Evolutionary conservation across 2,113 vertebrate genomes (phyloP).

Genomic region (Plectropomus leopardus): DNA sequence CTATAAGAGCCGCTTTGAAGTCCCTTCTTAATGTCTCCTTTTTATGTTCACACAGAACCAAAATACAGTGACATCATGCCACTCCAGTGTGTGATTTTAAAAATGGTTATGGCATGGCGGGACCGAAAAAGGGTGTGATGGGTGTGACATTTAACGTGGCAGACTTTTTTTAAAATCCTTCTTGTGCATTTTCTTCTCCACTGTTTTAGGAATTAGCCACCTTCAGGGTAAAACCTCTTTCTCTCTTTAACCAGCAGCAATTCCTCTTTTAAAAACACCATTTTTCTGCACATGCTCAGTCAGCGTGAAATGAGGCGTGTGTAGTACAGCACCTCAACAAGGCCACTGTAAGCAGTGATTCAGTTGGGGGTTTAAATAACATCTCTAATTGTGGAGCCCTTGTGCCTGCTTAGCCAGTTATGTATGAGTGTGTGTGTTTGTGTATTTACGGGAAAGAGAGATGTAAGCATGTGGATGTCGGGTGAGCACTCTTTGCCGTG

Average conservation of each 20-base stretch:
- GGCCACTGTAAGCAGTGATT: not conserved
- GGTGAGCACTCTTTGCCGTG: conserved; percentile 25
- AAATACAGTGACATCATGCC: too few species aligned
- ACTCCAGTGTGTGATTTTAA: too few species aligned
- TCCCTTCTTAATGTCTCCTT: too few species aligned
- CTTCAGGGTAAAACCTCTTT: not conserved
- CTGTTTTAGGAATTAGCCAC: not conserved
- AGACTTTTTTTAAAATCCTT: too few species aligned
- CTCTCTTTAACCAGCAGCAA: not conserved
- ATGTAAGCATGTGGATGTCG: conserved; percentile 28
- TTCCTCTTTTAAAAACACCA: not conserved
- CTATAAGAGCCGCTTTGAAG: too few species aligned
- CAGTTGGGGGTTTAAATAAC: conserved; percentile 17
- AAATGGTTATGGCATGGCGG: too few species aligned
- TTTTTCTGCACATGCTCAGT: not conserved
- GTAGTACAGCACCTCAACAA: not conserved
- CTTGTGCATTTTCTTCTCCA: not conserved
- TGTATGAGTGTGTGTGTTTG: not conserved
- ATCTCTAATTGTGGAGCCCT: conserved; percentile 38
- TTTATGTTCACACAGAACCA: too few species aligned
- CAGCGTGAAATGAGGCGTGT: not conserved
- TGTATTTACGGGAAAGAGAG: not conserved
- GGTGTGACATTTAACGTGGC: too few species aligned
- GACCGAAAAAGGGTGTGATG: too few species aligned
- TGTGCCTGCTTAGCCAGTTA: conserved; percentile 13